These are phyloP conservation scores for Xestobium rufovillosum DNA, from an alignment of 2,888 invertebrate species.

Conservation along the genomic window DNA sequence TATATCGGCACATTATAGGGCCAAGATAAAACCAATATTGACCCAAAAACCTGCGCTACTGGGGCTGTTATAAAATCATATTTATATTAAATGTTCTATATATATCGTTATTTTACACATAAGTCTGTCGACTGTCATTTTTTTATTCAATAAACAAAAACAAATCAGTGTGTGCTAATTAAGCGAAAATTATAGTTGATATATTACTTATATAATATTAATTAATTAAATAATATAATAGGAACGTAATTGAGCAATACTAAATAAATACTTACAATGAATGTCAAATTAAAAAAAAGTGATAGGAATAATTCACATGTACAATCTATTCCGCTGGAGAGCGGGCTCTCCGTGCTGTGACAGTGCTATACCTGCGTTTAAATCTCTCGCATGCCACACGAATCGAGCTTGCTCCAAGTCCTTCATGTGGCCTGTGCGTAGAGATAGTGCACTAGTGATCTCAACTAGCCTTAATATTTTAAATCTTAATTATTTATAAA, in stretches of 20 bases:
- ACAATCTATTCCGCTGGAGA: slow-evolving; percentile 23
- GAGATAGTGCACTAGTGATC: slow-evolving; percentile 43
- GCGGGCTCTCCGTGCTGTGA: slow-evolving; percentile 31
- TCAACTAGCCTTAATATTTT: slow-evolving; percentile 45
- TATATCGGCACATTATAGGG: no score
- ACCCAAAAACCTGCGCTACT: no score
- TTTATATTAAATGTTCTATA: slow-evolving; percentile 29
- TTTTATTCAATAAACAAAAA: slow-evolving; percentile 31
- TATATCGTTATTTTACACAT: slow-evolving; percentile 27
- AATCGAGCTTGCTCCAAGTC: slow-evolving; percentile 17
- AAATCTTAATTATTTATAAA: slow-evolving; percentile 36
- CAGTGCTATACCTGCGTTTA: slow-evolving; percentile 32
- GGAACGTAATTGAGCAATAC: slow-evolving; percentile 41
- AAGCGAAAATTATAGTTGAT: slow-evolving; percentile 20
- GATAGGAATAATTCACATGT: slow-evolving; percentile 33
- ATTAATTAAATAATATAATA: slow-evolving; percentile 19
- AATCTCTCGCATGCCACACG: slow-evolving; percentile 25
- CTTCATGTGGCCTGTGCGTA: slow-evolving; percentile 36
- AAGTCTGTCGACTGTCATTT: slow-evolving; percentile 20
- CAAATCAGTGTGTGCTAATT: slow-evolving; percentile 25
- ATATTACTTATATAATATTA: slow-evolving; percentile 3
- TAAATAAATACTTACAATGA: slow-evolving; percentile 38
- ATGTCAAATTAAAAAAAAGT: slow-evolving; percentile 43
- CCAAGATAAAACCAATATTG: no score
- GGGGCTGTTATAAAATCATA: no score